Base-by-base conservation (phyloP, 2,113 vertebrate species). In the Trogon surrucura region DNA sequence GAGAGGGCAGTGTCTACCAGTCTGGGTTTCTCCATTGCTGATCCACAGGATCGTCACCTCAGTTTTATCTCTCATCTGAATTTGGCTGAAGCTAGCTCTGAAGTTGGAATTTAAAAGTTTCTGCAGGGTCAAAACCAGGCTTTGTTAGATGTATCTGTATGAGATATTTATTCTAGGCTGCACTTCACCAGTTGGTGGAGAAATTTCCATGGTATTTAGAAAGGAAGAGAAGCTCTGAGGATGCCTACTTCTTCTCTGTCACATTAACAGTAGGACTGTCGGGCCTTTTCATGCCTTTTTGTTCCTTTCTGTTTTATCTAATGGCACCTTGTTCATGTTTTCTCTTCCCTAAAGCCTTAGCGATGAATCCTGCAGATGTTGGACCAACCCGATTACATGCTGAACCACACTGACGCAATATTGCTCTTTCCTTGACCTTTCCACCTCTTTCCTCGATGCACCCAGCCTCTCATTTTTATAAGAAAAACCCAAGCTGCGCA, bases 401-500 rank as follows among this genome's bases (percentile, higher is more conserved):
- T 91, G 80, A 95, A 91, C 73, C 80, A 47, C 70, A n/a, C 80
- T 75, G 83, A 91, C 80, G 70, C 82, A 82, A 93, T 89, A 83
- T 81, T 85, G 36, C 62, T 85, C 77, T 81, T 96, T 36, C 57
- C 69, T 74, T 93, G 96, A 88, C 83, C 30, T 87, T 83, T 88
- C 91, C 85, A 85, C 81, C 85, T 60, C 87, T 91, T 88, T 95
- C 71, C 75, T 95, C 88, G 90, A 60, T 73, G 27, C 47, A 93
- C 88, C 75, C 88, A 95, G 90, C 23, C 80, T 58, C 70, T 77
- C 69, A 81, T 81, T 92, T 96, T 96, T 93, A 69, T 78, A 92
- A 92, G 80, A 62, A 95, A 93, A 84, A 61, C 29, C 66, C 88
- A 87, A 83, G 95, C 72, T 86, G 83, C 91, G 93, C 91, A 53